phyloP scores from a whole-genome alignment of 2,113 vertebrate species.

The Penelope pileata region DNA sequence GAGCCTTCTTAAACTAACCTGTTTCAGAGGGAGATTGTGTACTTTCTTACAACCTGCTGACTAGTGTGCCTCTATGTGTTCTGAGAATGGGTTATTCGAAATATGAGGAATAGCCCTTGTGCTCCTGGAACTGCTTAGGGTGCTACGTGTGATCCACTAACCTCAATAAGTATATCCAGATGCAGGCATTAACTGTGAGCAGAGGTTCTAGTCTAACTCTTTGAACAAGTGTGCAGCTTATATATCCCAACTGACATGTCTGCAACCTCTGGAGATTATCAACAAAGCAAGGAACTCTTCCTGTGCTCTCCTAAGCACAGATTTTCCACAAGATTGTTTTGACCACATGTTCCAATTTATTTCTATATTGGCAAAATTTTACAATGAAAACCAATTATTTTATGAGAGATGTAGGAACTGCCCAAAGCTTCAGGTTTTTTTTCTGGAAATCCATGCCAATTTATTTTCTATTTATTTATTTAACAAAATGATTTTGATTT shows the following conservation, averaged over 20 bases:
- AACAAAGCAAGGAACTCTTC: background rate
- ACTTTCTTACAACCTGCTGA: background rate
- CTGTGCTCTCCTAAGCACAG: background rate
- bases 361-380: background rate
- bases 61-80: background rate
- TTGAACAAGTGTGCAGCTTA: background rate
- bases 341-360: background rate
- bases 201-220: background rate
- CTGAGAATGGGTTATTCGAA: background rate
- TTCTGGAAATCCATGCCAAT: background rate
- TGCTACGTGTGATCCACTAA: background rate
- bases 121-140: background rate
- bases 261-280: background rate
- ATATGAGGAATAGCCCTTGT: background rate
- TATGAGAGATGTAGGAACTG: background rate
- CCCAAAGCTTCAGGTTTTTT: background rate
- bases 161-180: background rate
- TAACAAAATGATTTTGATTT: background rate
- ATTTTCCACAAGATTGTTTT: background rate
- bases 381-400: background rate
- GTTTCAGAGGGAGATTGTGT: background rate
- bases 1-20: background rate
- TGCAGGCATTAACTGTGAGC: background rate
- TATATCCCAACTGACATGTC: background rate
- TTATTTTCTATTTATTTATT: background rate